Percentiles rank a stretch among this genome's conserved stretches.
phyloP scores from a whole-genome alignment of 2,113 vertebrate species.

The Tupaia chinensis region DNA sequence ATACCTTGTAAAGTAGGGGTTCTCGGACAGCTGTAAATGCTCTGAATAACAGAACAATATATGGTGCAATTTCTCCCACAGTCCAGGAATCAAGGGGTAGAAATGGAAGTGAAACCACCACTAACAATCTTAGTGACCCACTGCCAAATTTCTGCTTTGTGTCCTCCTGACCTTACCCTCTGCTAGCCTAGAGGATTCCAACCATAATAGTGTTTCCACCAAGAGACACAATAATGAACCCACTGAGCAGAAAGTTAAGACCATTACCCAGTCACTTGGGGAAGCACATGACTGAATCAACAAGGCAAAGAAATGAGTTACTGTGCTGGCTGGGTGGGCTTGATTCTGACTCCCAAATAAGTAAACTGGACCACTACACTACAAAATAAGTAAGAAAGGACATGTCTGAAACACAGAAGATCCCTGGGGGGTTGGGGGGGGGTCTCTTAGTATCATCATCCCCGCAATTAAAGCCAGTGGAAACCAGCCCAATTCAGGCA shows the following conservation, averaged over 20 bases:
- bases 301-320: neutral
- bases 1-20: neutral
- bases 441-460: neutral
- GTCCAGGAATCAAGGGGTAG: neutral
- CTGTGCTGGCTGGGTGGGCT: neutral
- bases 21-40: neutral
- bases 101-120: neutral
- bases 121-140: neutral
- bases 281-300: neutral
- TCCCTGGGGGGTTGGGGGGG: no score
- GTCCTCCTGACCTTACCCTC: neutral
- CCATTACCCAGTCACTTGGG: neutral
- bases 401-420: neutral
- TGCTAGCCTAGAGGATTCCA: neutral
- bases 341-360: neutral
- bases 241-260: neutral
- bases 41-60: neutral
- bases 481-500: neutral
- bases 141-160: neutral
- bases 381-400: neutral
- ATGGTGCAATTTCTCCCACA: neutral
- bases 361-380: neutral
- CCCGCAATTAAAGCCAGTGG: neutral
- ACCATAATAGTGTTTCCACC: slow-evolving; percentile 30
- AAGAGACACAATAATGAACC: neutral